Evolutionary conservation across 1,140 invertebrate species (phyloP), one percentile per base, ranked within the genome.

Genomic region (Drosophila truncata): DNA sequence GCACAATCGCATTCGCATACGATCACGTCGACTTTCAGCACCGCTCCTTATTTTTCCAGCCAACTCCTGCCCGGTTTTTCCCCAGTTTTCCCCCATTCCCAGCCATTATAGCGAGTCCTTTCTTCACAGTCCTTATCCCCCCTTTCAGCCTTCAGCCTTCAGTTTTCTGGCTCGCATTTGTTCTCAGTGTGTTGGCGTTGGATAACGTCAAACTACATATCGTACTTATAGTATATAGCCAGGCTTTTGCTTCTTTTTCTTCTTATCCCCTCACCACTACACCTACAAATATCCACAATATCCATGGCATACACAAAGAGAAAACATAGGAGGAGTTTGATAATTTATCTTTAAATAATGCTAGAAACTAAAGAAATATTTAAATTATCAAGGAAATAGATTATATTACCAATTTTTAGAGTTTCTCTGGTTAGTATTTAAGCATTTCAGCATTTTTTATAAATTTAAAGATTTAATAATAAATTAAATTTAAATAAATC

Each of bases 1-100:
- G 57, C 84, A 90, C 77, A 90, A 88, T 84, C 80, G 64, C 71
- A 87, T 88, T 88, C 83, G 80, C 84, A 83, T 80, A 67, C 84
- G 80, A 87, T 88, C 84, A 88, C 84, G 85, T 88, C 84, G 80
- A 71, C 58, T 74, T 63, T 52, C 20, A n/a, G n/a, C 23, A 23
- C 10, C 29, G 27, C 61, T 25, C 27, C 4, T 27, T 37, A 60
- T 41, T 25, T 62, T 25, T 23, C 20, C 50, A 18, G 16, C 44
- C 44, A 50, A 9, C 27, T 39, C 39, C 47, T 16, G 23, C 44
- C 20, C 20, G 4, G 44, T 16, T 46, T 46, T 16, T 46, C 25
- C 11, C 20, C 42, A 23, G 27, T 23, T 25, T 54, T 7, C 14
- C 27, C 14, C 27, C 42, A 2, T 8, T 25, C 23, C n/a, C 25